A percentile compares a stretch with the other conserved stretches of the same genome.
phyloP scores from a whole-genome alignment of 2,113 vertebrate species.

The Colaptes auratus region DNA sequence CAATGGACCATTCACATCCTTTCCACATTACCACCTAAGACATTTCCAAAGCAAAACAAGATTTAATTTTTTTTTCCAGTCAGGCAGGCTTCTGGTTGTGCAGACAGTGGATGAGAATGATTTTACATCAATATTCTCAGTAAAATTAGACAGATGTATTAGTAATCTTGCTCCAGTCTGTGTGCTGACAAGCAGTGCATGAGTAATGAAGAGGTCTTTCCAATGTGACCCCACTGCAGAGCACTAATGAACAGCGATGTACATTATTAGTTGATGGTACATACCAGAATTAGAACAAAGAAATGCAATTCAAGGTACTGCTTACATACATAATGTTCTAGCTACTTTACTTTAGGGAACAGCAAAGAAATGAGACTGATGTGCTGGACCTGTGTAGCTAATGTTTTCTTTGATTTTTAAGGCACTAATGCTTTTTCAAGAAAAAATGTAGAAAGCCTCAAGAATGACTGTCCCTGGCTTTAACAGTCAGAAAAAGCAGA shows the following conservation, averaged over 20 bases:
- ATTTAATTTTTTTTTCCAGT: neutral
- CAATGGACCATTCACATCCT: neutral
- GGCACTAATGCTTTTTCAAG: neutral
- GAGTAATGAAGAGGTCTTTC: conserved; percentile 62
- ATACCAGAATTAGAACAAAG: conserved; percentile 27
- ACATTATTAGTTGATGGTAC: conserved; percentile 18
- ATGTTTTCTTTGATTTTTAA: neutral
- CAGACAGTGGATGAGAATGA: neutral
- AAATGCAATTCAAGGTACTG: neutral
- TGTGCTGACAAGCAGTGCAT: conserved; percentile 62
- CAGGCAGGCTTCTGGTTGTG: neutral
- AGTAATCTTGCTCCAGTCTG: conserved; percentile 50
- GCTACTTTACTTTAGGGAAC: neutral
- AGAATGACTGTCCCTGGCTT: neutral
- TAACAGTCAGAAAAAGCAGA: neutral
- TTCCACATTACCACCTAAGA: neutral
- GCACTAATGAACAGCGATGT: conserved; percentile 25
- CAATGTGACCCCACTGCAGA: conserved; percentile 15
- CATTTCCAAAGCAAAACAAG: neutral
- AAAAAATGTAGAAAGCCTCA: neutral
- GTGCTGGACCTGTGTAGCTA: neutral
- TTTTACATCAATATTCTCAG: conserved; percentile 49
- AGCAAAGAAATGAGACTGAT: neutral
- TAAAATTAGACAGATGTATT: conserved; percentile 60
- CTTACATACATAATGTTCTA: neutral